Percentiles rank a stretch among this genome's conserved stretches.
phyloP scores from a whole-genome alignment of 2,888 invertebrate species.

The Phanerotoma sp. region DNA sequence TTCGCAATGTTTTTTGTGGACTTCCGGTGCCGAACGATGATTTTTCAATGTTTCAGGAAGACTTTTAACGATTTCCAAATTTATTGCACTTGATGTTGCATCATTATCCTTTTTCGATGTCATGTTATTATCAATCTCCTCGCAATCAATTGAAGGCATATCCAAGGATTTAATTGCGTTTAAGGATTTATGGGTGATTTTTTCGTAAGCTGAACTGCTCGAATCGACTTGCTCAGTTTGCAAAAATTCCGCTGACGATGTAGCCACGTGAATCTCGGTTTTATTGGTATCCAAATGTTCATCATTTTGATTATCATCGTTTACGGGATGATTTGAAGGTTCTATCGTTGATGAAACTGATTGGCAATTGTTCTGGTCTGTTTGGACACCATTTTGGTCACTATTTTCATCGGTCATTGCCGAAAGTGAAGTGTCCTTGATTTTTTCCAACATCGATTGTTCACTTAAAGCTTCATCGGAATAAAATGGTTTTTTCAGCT shows the following conservation, averaged over 20 bases:
- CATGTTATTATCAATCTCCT: conserved; percentile 41
- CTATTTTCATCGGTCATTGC: conserved; percentile 10
- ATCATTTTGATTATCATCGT: background rate
- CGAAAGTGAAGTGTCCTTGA: conserved; percentile 20
- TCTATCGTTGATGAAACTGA: conserved; percentile 11
- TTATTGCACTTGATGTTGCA: conserved; percentile 21
- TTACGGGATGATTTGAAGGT: conserved; percentile 2
- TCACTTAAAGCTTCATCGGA: conserved; percentile 30
- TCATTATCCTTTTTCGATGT: background rate
- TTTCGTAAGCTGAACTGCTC: background rate
- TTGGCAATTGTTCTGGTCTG: conserved; percentile 1
- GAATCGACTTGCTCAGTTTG: conserved; percentile 15
- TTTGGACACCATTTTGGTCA: background rate
- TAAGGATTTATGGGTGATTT: conserved; percentile 27
- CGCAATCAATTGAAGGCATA: conserved; percentile 51
- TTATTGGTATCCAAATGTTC: background rate
- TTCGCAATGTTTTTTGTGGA: conserved; percentile 39
- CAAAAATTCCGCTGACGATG: conserved; percentile 11
- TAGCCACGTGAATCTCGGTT: background rate
- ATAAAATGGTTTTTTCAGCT: conserved; percentile 29
- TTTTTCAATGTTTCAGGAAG: conserved; percentile 24
- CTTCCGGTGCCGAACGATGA: conserved; percentile 30
- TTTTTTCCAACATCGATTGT: conserved; percentile 25
- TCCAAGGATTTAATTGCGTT: conserved; percentile 47
- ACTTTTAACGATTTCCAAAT: conserved; percentile 22